These are phyloP conservation scores for Cynopterus sphinx DNA, from an alignment of 2,797 vertebrate genomes.

Conservation along the genomic window DNA sequence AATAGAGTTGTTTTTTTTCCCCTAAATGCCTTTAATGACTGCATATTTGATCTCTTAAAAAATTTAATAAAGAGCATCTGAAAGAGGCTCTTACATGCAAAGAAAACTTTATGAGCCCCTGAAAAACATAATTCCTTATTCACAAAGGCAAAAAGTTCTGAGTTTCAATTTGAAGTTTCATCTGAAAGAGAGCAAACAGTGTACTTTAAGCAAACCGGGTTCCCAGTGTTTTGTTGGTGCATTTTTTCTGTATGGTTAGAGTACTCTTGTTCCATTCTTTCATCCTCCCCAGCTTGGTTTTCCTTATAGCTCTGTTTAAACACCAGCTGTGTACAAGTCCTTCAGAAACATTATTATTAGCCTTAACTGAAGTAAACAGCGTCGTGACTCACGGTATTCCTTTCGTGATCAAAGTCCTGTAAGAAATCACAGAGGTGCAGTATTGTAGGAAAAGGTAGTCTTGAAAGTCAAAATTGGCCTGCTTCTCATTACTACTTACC, in stretches of 20 bases:
- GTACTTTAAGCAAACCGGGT: neutral
- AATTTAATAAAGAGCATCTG: neutral
- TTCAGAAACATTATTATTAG: neutral
- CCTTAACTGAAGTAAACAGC: neutral
- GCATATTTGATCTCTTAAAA: neutral
- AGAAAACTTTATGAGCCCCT: neutral
- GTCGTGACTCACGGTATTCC: neutral
- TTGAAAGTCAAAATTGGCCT: neutral
- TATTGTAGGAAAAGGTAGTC: constrained; percentile 2
- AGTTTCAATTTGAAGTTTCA: neutral
- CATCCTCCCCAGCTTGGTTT: neutral
- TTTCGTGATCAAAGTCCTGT: neutral
- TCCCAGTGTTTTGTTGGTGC: neutral
- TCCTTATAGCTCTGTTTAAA: neutral
- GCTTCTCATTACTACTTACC: neutral
- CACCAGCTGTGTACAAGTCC: neutral
- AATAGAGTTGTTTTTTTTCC: neutral
- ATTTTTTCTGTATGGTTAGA: neutral
- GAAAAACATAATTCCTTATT: neutral
- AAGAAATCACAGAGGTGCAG: neutral
- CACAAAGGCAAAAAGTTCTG: neutral
- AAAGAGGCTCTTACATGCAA: neutral
- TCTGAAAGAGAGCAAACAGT: neutral
- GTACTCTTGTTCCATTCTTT: neutral
- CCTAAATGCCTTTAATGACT: neutral